These are phyloP conservation scores for Psylliodes chrysocephalus DNA, from an alignment of 2,888 invertebrate species.

Conservation along the genomic window DNA sequence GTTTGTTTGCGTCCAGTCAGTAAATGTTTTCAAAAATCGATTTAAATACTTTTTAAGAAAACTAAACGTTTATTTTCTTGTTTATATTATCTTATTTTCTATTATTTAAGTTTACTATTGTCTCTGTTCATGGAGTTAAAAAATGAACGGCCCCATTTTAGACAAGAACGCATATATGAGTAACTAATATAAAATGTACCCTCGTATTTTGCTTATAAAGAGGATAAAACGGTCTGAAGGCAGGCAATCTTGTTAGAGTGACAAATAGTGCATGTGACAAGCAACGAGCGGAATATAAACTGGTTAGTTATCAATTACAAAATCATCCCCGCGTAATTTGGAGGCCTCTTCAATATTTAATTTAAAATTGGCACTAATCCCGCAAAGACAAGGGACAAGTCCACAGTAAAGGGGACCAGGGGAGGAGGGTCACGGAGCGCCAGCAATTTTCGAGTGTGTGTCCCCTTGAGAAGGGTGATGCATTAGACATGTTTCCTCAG, in stretches of 20 bases:
- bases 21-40: no score
- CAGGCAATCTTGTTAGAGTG: conserved; percentile 25
- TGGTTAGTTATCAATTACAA: conserved; percentile 53
- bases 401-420: conserved; percentile 40
- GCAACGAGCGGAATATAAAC: conserved; percentile 36
- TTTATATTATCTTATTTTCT: no score
- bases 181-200: conserved; percentile 23
- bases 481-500: conserved; percentile 51
- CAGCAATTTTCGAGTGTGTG: conserved; percentile 59
- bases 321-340: conserved; percentile 54
- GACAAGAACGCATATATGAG: no score
- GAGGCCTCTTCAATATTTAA: conserved; percentile 61
- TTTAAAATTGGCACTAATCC: conserved; percentile 59
- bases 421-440: conserved; percentile 42
- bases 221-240: not conserved
- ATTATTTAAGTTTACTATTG: no score
- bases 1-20: no score
- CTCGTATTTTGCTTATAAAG: not conserved
- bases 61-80: no score
- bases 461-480: conserved; percentile 56
- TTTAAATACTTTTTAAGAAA: no score
- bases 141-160: no score
- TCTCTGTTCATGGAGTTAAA: no score
- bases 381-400: conserved; percentile 51
- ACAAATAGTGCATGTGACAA: conserved; percentile 37